A percentile compares a stretch with the other conserved stretches of the same genome.
phyloP scores from a whole-genome alignment of 1,140 invertebrate species.

The Aphelenchoides fujianensis region DNA sequence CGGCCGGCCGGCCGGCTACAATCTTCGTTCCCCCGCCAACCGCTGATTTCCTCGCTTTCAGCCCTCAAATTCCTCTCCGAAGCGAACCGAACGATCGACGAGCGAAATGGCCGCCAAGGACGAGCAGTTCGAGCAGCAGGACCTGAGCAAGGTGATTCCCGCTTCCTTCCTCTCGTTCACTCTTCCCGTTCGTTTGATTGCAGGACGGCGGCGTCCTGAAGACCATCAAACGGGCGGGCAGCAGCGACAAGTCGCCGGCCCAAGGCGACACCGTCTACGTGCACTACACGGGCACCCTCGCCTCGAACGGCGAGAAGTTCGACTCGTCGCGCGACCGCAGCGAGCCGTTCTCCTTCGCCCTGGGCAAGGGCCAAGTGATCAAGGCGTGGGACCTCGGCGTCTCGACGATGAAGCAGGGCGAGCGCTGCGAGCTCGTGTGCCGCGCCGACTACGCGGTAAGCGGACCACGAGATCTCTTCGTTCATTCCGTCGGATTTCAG shows the following conservation, averaged over 20 bases:
- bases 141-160: neutral
- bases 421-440: constrained; percentile 79
- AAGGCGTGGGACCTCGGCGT: constrained; percentile 93
- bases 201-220: constrained; percentile 85
- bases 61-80: too few relatives aligned
- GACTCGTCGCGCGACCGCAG: constrained; percentile 82
- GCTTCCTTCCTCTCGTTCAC: too few relatives aligned
- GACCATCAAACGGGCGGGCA: constrained; percentile 75
- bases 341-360: constrained; percentile 78
- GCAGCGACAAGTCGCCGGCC: constrained; percentile 68
- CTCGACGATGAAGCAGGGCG: constrained; percentile 86
- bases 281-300: constrained; percentile 86
- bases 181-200: too few relatives aligned
- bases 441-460: constrained; percentile 82
- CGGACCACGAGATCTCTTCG: too few relatives aligned
- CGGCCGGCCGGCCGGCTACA: too few relatives aligned
- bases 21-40: too few relatives aligned
- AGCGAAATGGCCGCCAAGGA: too few relatives aligned
- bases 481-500: too few relatives aligned
- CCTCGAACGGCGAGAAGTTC: constrained; percentile 81
- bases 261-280: constrained; percentile 74
- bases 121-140: neutral
- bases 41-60: too few relatives aligned
- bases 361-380: constrained; percentile 78
- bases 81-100: too few relatives aligned